Base-by-base conservation (phyloP, 2,888 invertebrate species). In the Sycophila texana region DNA sequence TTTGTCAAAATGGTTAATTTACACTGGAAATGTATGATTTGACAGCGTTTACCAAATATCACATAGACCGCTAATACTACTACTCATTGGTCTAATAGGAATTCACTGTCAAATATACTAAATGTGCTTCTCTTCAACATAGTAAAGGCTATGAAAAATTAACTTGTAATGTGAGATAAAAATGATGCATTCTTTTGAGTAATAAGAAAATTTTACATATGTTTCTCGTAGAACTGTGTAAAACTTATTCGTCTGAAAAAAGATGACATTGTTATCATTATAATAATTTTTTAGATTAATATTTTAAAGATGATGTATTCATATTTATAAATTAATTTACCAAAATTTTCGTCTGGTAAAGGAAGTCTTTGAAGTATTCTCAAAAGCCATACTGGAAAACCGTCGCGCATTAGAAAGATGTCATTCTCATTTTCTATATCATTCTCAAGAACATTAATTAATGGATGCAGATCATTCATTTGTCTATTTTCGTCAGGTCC, bases 381-480 rank as follows among this genome's bases (percentile, higher is more conserved):
- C 30, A 88, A 67, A 53, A 89, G 51, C 88, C 88, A 88, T 0
- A 86, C 26, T 0, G 88, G 88, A 82, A 89, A 88, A 63, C 83
- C 88, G 73, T 89, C 87, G 57, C 87, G 85, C 26, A 86, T 16
- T 26, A 83, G 86, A 53, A 88, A 88, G 82, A 89, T 88, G 60
- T 88, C 88, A 60, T 89, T 89, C 77, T 89, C 89, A 57, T 89
- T 89, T 49, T 88, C 87, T 4, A 87, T 78, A 82, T 89, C 88
- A 47, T 88, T 84, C 51, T 88, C 88, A 7, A 88, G 76, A 0
- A 85, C 87, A 20, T 87, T 84, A 18, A 89, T 87, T 0, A 89
- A 53, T 0, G 88, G 88, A 53, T 85, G 85, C 4, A 88, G 66
- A 67, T 88, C 87, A 4, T 87, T 86, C 0, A 82, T 72, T 14